Conservation (phyloP, 2,888 invertebrate genomes). For the Cantharis flavilabris region DNA sequence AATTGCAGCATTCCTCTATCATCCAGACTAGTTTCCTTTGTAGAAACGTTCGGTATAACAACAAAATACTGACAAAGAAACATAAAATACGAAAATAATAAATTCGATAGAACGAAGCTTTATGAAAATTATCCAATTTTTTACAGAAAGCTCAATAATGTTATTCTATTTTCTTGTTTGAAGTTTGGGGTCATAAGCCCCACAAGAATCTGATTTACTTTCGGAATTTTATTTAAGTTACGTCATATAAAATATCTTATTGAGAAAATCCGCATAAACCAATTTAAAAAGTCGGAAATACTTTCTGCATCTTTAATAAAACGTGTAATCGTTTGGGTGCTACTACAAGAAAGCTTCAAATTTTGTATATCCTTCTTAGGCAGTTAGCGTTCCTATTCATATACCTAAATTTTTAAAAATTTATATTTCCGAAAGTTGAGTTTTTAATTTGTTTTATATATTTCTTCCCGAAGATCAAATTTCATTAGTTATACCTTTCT, state of each 20-base stretch:
- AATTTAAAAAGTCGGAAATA: neutral
- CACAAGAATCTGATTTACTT: neutral
- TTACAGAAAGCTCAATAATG: neutral
- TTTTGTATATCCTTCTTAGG: neutral
- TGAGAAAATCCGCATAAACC: neutral
- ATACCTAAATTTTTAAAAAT: neutral
- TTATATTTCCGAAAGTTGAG: too few relatives aligned
- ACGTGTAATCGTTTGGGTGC: neutral
- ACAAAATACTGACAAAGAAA: neutral
- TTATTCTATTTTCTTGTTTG: neutral
- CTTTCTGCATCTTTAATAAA: neutral
- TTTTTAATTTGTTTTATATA: too few relatives aligned
- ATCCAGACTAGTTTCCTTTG: neutral
- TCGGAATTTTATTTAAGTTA: neutral
- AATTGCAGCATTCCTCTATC: neutral
- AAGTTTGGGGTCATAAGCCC: neutral
- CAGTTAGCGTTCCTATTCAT: neutral
- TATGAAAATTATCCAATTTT: neutral
- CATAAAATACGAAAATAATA: neutral
- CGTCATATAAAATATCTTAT: neutral
- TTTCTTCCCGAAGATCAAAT: neutral
- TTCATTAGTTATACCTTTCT: neutral
- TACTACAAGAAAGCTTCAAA: neutral
- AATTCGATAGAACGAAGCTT: neutral
- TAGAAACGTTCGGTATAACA: neutral